These are phyloP conservation scores for Brachionus plicatilis DNA, from an alignment of 1,140 invertebrate species.

Conservation along the genomic window DNA sequence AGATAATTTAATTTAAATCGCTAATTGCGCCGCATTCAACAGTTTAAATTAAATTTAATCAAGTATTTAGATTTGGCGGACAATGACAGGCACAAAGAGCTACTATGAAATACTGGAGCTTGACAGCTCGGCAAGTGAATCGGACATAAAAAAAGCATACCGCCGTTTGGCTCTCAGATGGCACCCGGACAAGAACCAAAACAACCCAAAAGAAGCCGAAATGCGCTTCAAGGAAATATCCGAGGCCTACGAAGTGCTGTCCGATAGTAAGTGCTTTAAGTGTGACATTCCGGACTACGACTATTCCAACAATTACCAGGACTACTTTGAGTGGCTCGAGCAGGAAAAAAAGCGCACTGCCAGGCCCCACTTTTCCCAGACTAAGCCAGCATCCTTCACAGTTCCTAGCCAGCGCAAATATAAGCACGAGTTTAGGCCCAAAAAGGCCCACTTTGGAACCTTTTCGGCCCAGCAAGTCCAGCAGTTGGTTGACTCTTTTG, in stretches of 20 bases:
- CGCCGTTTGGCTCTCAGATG: slow-evolving; percentile 93
- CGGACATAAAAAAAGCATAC: slow-evolving; percentile 86
- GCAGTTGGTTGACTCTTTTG: background rate
- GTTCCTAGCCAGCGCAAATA: background rate
- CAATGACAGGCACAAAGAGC: slow-evolving; percentile 13
- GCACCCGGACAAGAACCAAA: slow-evolving; percentile 99
- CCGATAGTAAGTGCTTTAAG: slow-evolving; percentile 59
- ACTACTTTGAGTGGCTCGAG: slow-evolving; percentile 38
- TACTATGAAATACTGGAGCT: slow-evolving; percentile 58
- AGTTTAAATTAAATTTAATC: background rate
- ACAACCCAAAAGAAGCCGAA: slow-evolving; percentile 89
- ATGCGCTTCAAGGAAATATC: slow-evolving; percentile 94
- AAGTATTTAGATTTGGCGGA: background rate
- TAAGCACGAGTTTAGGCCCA: background rate
- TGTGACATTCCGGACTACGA: background rate
- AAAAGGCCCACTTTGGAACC: background rate
- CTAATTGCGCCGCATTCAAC: background rate
- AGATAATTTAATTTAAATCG: background rate
- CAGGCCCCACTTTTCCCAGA: background rate
- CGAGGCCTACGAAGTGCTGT: slow-evolving; percentile 95
- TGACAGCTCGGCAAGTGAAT: slow-evolving; percentile 74
- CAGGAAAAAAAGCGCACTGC: background rate
- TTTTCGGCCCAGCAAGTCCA: background rate
- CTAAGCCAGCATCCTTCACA: background rate
- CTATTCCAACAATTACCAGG: slow-evolving; percentile 23